These are phyloP conservation scores for Acyrthosiphon pisum DNA, from an alignment of 1,140 invertebrate genomes.

Conservation along the genomic window DNA sequence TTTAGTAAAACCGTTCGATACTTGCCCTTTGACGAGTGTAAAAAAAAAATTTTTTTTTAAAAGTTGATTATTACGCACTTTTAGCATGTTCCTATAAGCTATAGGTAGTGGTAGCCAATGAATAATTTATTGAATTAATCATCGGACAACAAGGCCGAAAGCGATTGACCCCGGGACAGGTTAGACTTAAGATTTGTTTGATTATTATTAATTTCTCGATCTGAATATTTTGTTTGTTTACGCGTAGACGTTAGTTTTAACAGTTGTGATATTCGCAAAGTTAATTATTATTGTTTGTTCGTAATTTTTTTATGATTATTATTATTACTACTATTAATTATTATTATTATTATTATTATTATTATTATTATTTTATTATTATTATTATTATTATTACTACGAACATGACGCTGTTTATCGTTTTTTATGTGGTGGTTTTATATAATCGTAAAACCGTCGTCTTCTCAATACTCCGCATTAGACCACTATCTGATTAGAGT, in stretches of 20 bases:
- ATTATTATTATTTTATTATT: slow-evolving; percentile 32
- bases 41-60: not conserved
- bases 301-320: slow-evolving; percentile 49
- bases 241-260: slow-evolving; percentile 48
- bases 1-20: not conserved
- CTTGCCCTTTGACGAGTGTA: slow-evolving; percentile 17
- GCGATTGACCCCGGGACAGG: slow-evolving; percentile 34
- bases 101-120: slow-evolving; percentile 31
- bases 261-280: slow-evolving; percentile 54
- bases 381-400: slow-evolving; percentile 29
- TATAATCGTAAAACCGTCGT: not conserved
- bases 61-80: slow-evolving; percentile 27
- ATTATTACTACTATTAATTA: not conserved
- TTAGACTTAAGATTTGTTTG: slow-evolving; percentile 50
- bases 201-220: slow-evolving; percentile 37
- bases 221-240: slow-evolving; percentile 49
- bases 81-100: slow-evolving; percentile 48
- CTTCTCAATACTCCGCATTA: not conserved
- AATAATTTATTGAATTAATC: not conserved
- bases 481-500: slow-evolving; percentile 13
- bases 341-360: slow-evolving; percentile 37
- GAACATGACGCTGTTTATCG: slow-evolving; percentile 4
- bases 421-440: not conserved
- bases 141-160: slow-evolving; percentile 29
- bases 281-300: slow-evolving; percentile 54